phyloP scores from a whole-genome alignment of 2,113 vertebrate genomes.

The Hystrix brachyura region DNA sequence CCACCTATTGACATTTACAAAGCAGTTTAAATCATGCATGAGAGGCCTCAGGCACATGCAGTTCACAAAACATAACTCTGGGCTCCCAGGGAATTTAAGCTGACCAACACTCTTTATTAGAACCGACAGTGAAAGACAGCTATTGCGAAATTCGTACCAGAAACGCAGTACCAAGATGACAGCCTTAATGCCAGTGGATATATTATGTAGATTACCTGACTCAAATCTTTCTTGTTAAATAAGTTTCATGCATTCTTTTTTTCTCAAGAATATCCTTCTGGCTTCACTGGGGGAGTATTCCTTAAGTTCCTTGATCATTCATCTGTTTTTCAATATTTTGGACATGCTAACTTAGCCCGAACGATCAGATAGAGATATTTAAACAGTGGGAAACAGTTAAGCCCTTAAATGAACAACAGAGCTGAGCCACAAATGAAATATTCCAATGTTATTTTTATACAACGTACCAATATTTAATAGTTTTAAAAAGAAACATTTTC shows the following conservation, averaged over 20 bases:
- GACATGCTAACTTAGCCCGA: constrained; percentile 80
- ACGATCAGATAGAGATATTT: constrained; percentile 85
- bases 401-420: constrained; percentile 83
- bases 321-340: constrained; percentile 84
- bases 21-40: constrained; percentile 96
- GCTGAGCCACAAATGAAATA: constrained; percentile 71
- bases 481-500: constrained; percentile 74
- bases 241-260: constrained; percentile 83
- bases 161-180: constrained; percentile 87
- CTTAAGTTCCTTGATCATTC: constrained; percentile 88
- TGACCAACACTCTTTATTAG: constrained; percentile 93
- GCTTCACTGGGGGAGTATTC: constrained; percentile 84
- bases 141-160: constrained; percentile 86
- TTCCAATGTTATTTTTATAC: constrained; percentile 82
- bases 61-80: constrained; percentile 90
- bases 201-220: constrained; percentile 89
- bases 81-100: constrained; percentile 89
- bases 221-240: constrained; percentile 88
- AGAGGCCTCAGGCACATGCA: constrained; percentile 92
- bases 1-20: constrained; percentile 95
- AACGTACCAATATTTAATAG: constrained; percentile 78
- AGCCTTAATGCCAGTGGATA: constrained; percentile 89
- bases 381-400: constrained; percentile 84
- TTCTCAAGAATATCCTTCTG: constrained; percentile 83
- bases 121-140: constrained; percentile 92